These are phyloP conservation scores for Odontothrips loti DNA, from an alignment of 2,888 invertebrate genomes.

Conservation along the genomic window DNA sequence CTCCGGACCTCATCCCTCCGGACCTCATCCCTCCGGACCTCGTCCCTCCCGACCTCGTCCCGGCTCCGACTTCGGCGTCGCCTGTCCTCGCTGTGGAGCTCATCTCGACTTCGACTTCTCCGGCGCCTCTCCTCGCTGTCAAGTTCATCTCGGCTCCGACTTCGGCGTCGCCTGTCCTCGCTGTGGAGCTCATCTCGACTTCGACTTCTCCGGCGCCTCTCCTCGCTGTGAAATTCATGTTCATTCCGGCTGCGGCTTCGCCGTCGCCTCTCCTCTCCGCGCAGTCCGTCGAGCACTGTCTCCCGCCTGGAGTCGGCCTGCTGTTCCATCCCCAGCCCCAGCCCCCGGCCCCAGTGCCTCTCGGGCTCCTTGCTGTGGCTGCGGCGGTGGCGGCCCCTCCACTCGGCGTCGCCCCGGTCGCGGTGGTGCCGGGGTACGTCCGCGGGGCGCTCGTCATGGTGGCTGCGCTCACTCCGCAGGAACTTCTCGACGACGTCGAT, in stretches of 20 bases:
- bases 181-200: not conserved
- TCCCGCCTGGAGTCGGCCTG: not conserved
- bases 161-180: not conserved
- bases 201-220: not conserved
- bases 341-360: not conserved
- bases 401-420: not conserved
- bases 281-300: not conserved
- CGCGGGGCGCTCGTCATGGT: not conserved
- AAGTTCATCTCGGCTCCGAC: not conserved
- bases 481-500: constrained; percentile 6
- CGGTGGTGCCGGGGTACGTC: not conserved
- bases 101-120: not conserved
- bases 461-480: constrained; percentile 1
- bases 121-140: not conserved
- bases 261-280: not conserved
- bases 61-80: not conserved
- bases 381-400: not conserved
- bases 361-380: not conserved
- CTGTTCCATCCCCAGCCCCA: not conserved
- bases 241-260: not conserved
- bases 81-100: not conserved
- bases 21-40: not conserved
- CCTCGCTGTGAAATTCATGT: not conserved
- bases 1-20: not conserved
- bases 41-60: not conserved